Percentiles rank a stretch among this genome's conserved stretches.
Conservation (phyloP, 2,113 vertebrate genomes). For the Thryonomys swinderianus region DNA sequence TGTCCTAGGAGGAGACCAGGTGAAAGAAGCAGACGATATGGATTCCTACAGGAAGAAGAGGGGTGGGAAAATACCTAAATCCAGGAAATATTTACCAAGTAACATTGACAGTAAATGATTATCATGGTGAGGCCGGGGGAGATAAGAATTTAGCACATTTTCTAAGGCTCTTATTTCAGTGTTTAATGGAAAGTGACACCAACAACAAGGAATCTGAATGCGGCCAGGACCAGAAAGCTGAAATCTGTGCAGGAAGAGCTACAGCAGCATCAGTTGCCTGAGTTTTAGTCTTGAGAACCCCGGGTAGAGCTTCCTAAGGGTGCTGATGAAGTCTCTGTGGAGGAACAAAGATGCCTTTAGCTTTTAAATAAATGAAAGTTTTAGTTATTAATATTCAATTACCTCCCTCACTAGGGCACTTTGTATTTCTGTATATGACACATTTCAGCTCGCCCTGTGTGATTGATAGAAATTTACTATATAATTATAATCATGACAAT, state of each 20-base stretch:
- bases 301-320: neutral
- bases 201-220: neutral
- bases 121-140: neutral
- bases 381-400: slow-evolving; percentile 28
- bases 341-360: neutral
- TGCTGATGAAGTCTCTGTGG: neutral
- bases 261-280: neutral
- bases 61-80: neutral
- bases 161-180: neutral
- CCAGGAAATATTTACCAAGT: neutral
- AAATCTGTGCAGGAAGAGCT: neutral
- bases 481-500: slow-evolving; percentile 37
- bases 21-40: neutral
- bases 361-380: slow-evolving; percentile 26
- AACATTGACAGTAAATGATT: neutral
- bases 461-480: neutral
- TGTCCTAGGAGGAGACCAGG: neutral
- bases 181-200: neutral
- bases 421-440: neutral
- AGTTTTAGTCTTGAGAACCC: neutral
- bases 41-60: neutral
- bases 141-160: neutral
- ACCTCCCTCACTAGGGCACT: neutral
- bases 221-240: neutral
- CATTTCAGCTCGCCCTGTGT: neutral